Evolutionary conservation across 2,888 invertebrate genomes (phyloP).

Genomic region (Heliconius cydno): DNA sequence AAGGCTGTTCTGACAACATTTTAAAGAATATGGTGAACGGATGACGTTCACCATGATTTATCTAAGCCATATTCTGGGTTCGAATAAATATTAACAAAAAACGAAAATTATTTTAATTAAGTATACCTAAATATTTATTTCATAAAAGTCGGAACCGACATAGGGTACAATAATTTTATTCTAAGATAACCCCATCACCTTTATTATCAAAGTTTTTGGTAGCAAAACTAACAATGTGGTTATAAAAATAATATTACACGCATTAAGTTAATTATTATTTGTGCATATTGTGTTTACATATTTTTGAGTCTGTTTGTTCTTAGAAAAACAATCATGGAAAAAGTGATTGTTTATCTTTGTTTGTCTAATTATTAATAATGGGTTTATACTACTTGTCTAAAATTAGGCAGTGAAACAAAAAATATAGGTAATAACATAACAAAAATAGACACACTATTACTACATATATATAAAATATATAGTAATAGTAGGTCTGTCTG

Average conservation of each 20-base stretch:
- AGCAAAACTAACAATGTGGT: not conserved
- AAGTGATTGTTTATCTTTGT: too few species aligned
- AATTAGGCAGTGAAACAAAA: not conserved
- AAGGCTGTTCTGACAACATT: too few species aligned
- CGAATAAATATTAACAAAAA: too few species aligned
- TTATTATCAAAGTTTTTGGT: constrained; percentile 5
- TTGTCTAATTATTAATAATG: too few species aligned
- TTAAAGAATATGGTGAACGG: too few species aligned
- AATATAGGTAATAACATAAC: too few species aligned
- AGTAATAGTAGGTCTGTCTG: too few species aligned
- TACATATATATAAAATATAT: too few species aligned
- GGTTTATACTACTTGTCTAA: not conserved
- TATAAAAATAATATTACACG: not conserved
- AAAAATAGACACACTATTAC: too few species aligned
- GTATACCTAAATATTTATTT: not conserved
- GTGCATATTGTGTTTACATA: not conserved
- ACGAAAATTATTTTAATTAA: too few species aligned
- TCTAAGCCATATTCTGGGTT: too few species aligned
- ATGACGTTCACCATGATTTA: too few species aligned
- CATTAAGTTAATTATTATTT: not conserved
- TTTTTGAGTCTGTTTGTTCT: not conserved
- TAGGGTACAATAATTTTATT: not conserved
- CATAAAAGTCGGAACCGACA: not conserved
- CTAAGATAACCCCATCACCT: constrained; percentile 1
- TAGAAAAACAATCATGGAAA: not conserved